Evolutionary conservation across 2,797 vertebrate species (phyloP), one percentile per base, ranked within the genome.

Genomic region (Myotis findleyi): DNA sequence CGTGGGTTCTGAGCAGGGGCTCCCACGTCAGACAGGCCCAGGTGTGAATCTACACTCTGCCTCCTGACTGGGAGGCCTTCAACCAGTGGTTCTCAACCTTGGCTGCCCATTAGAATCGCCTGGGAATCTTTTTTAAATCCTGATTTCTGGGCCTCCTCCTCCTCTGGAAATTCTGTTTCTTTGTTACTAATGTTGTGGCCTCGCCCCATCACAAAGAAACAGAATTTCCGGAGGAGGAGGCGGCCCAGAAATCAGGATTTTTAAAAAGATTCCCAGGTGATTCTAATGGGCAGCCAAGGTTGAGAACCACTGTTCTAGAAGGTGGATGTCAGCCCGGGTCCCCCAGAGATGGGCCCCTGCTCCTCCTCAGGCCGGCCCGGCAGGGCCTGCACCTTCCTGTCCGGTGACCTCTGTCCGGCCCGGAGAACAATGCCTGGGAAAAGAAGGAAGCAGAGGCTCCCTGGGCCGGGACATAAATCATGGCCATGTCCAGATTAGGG

Each of bases 341-440:
- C 73, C 91, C 25, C 33, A 12, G 64, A 72, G 73, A 41, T 36
- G 53, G 4, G 86, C 17, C 76, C 30, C 47, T 33, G n/a, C 0
- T 0, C 59, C 93, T 23, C 69, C 38, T 18, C 1, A 0, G 76
- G 62, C 73, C 68, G 59, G 38, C 73, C 44, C 80, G 3, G 81
- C 38, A 2, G 49, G 87, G 17, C 81, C 86, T 49, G 44, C 0
- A 41, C 83, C 57, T 96, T 94, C 87, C 93, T 85, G 91, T 21
- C n/a, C 0, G 1, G 59, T 89, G 96, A 94, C 84, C 89, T 81
- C 68, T 57, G 41, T 41, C 57, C 18, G 92, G 66, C n/a, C 62
- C 49, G 41, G n/a, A 93, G 59, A 95, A 92, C 95, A 94, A 96
- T 62, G 90, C 23, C 76, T 92, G 49, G 89, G 87, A 49, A 80